phyloP scores from a whole-genome alignment of 2,113 vertebrate species.

The Leptobrachium leishanense region DNA sequence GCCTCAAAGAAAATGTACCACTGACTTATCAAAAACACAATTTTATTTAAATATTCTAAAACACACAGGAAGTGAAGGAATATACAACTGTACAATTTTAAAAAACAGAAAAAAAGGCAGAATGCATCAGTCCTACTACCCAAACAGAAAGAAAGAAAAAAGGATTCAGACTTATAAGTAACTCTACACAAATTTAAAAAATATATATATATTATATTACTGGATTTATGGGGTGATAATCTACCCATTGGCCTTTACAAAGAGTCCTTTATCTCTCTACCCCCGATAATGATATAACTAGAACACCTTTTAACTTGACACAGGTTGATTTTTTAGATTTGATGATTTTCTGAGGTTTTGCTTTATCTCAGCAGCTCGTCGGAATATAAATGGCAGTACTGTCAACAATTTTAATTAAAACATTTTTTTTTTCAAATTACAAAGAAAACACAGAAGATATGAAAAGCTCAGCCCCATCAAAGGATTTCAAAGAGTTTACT shows the following conservation, averaged over 20 bases:
- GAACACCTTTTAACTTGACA: no score
- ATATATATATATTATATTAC: neutral
- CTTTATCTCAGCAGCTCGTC: constrained; percentile 12
- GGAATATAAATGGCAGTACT: neutral
- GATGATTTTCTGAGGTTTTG: neutral
- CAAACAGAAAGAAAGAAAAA: neutral
- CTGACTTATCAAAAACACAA: constrained; percentile 13
- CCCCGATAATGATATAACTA: no score
- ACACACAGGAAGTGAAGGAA: constrained; percentile 46
- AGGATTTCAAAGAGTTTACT: no score
- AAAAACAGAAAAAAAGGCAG: constrained; percentile 67
- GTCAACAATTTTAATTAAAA: neutral
- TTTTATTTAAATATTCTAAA: constrained; percentile 67
- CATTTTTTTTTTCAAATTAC: neutral
- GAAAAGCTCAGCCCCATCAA: no score
- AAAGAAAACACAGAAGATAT: no score
- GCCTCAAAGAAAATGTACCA: no score
- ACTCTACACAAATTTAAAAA: neutral
- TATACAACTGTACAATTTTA: constrained; percentile 67
- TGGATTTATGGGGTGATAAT: neutral
- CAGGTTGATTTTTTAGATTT: no score
- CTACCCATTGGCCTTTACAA: no score
- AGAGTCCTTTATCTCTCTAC: no score
- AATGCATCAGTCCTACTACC: neutral
- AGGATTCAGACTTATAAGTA: neutral